These are phyloP conservation scores for Chelonus insularis DNA, from an alignment of 1,140 invertebrate species.

Conservation along the genomic window DNA sequence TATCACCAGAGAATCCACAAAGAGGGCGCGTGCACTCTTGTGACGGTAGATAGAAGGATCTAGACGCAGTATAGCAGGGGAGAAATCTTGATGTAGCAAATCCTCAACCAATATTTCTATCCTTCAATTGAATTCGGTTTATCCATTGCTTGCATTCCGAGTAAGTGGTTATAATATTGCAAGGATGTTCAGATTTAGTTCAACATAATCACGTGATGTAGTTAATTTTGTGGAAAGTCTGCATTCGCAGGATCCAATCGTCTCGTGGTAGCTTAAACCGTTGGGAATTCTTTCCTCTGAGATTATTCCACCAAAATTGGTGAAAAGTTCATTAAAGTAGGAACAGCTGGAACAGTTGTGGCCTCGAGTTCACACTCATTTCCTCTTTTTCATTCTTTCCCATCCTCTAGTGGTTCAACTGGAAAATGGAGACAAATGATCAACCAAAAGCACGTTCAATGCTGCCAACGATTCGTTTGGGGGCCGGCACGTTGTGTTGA, in stretches of 20 bases:
- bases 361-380: not conserved
- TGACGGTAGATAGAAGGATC: not conserved
- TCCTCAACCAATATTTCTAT: constrained; percentile 4
- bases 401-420: constrained; percentile 14
- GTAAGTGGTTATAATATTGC: too few relatives aligned
- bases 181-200: not conserved
- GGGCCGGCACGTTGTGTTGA: constrained; percentile 15
- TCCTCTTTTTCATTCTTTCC: constrained; percentile 11
- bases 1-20: constrained; percentile 17
- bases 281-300: constrained; percentile 7
- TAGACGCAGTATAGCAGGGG: not conserved
- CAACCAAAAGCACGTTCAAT: constrained; percentile 9
- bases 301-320: constrained; percentile 20
- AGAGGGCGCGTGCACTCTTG: not conserved
- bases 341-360: constrained; percentile 20
- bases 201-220: not conserved
- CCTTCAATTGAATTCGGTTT: not conserved
- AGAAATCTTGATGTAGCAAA: not conserved
- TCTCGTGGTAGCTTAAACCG: constrained; percentile 1
- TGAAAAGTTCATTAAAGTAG: constrained; percentile 24
- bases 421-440: constrained; percentile 26
- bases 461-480: constrained; percentile 5
- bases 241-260: not conserved
- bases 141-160: not conserved
- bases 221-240: not conserved